Base-by-base conservation (phyloP, 2,113 vertebrate genomes). In the Corvus hawaiiensis region DNA sequence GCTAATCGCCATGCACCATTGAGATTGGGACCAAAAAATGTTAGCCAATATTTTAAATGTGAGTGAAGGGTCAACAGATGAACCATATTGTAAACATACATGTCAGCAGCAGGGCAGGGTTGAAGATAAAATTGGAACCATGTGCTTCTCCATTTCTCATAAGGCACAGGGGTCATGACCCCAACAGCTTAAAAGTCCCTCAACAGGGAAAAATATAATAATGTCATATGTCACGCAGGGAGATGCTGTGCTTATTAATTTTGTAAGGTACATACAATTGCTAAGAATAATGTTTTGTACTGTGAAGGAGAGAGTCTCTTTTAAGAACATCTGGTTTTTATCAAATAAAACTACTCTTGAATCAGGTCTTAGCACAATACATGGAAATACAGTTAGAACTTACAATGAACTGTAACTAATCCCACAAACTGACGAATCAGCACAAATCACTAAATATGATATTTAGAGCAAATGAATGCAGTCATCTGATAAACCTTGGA, bases 321-420 rank as follows among this genome's bases (percentile, higher is more conserved):
- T 96, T 90, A 96, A 93, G 95, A 95, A 97, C 97, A 97, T 97
- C 97, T 97, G 97, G 11, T 97, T 97, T 96, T 97, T 96, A 97
- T 97, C 97, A 97, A 89, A 95, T 91, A 89, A 93, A 97, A 96
- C 96, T 97, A 93, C 92, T 96, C 95, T 96, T 87, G 95, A 97
- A 93, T 97, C 97, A 91, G 95, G 90, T 95, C 93, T 96, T 96
- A 96, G 94, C 96, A 97, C 93, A 97, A 93, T 97, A 96, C 94
- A 96, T 97, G 94, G 95, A 97, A 96, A 96, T 96, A 95, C 89
- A 96, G 94, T 95, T 96, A 96, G 97, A 97, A 97, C 97, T 96
- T 93, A 96, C 82, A 94, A 79, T 95, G 96, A 97, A 97, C 97
- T 97, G 96, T 96, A 97, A 96, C 96, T 97, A 97, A 97, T 97